Evolutionary conservation across 2,888 invertebrate genomes (phyloP), one percentile per base, ranked within the genome.

Genomic region (Stenodema calcarata): DNA sequence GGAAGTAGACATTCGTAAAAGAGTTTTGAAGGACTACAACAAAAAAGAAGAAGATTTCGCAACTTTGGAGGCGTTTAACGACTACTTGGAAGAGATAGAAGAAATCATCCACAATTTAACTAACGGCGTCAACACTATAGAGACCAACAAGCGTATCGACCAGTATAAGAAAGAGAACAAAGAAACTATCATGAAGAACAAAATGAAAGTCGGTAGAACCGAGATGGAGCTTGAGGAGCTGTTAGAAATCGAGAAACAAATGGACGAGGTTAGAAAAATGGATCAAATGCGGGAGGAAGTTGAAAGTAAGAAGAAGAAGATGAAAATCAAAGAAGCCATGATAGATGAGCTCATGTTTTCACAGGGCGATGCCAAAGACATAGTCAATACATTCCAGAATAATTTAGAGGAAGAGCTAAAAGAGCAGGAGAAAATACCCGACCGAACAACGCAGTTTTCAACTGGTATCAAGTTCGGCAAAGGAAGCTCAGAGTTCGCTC

Each of bases 271-370:
- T 0, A 92, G 96, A 79, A 94, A 95, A 88, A 92, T 95, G 86
- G 95, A 97, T 90, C 91, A 95, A 0, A 91, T 93, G n/a, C 93
- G 94, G 92, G 91, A 95, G 92, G 92, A 94, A 90, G 90, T 92
- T 90, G 78, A 78, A 44, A 78, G 94, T 0, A 96, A 96, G 90
- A 95, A 94, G 90, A 95, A 95, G 89, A 97, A 97, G 91, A 94
- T 96, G 27, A 93, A 95, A 50, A 41, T 73, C 73, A 97, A 97
- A 89, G 97, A 98, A 91, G 97, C 97, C 0, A 92, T 99, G 6
- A 98, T 99, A 87, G 98, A 99, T 91, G 98, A 99, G 91, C 92
- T 99, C 50, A 98, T 98, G 95, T 96, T 96, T 91, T 97, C 98
- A 0, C 96, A 96, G 89, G 95, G 95, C 12, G 95, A 98, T 91